A percentile compares a stretch with the other conserved stretches of the same genome.
Evolutionary conservation across 2,797 vertebrate species (phyloP).

Genomic region (Oceanodroma leucorhoa): DNA sequence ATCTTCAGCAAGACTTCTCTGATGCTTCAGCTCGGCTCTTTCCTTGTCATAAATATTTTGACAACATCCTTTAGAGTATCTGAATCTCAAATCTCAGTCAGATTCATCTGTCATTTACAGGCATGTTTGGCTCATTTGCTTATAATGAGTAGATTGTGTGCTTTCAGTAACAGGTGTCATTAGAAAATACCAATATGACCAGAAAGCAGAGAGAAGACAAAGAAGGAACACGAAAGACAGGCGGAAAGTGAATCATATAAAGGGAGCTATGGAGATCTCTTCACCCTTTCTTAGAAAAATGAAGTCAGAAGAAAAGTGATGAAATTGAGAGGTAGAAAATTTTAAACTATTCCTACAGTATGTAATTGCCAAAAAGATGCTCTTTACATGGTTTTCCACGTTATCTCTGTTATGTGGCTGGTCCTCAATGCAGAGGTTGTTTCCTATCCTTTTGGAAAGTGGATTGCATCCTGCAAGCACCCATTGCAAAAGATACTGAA

Average conservation of each 20-base stretch:
- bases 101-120: not conserved
- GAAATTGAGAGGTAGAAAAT: not conserved
- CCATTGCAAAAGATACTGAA: not conserved
- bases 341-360: not conserved
- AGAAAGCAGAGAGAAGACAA: not conserved
- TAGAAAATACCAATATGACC: not conserved
- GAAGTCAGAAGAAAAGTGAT: not conserved
- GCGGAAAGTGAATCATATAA: not conserved
- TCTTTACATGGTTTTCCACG: not conserved
- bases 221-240: not conserved
- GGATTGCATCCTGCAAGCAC: not conserved
- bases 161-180: not conserved
- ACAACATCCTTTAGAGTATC: not conserved
- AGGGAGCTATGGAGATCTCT: not conserved
- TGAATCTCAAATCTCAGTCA: not conserved
- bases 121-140: not conserved
- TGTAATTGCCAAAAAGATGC: not conserved
- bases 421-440: not conserved
- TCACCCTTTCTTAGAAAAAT: not conserved
- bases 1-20: not conserved
- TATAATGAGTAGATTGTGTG: not conserved
- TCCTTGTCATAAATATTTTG: slow-evolving; percentile 36
- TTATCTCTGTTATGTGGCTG: not conserved
- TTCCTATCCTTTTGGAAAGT: not conserved
- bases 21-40: not conserved